Evolutionary conservation across 2,797 vertebrate species (phyloP), one percentile per base, ranked within the genome.

Genomic region (Saxicola maurus): DNA sequence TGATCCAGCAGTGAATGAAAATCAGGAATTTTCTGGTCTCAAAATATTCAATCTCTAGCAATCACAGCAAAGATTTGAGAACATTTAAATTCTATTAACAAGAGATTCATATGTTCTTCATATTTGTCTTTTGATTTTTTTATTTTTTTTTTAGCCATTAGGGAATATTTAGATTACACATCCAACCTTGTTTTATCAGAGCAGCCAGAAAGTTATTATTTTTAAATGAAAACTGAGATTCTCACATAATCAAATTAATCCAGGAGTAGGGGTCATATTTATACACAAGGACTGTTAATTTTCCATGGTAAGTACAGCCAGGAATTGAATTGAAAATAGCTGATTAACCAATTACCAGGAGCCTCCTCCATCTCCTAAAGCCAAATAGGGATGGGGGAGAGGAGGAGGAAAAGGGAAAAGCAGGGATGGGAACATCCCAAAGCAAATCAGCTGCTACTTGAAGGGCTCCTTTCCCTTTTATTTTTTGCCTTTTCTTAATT

Each of bases 231-330:
- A 91, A 93, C 84, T 55, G 81, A 93, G 84, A 71, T 87, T 91
- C 82, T 82, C 52, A 7, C 65, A 71, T 90, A 93, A 91, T 93
- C 88, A 92, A 95, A 95, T 94, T 94, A 94, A 95, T 91, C 61
- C 79, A 86, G 83, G 90, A 93, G 61, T 19, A 91, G 57, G 67
- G 92, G 92, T 94, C 92, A 94, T 81, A 91, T 95, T 94, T 90
- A 79, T 71, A 89, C 7, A 35, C 82, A 87, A 94, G 86, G 92
- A 86, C 90, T 91, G 89, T 74, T 95, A 86, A 91, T 94, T 91
- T 88, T 82, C 86, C 72, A 40, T 23, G 61, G 78, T 84, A 92
- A 94, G 84, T 61, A 49, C 81, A 82, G 84, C 49, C 68, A 91
- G 78, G 84, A 88, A 89, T 64, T 82, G 93, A 94, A 94, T 94